Evolutionary conservation across 2,797 vertebrate genomes (phyloP).

Genomic region (Takifugu rubripes): DNA sequence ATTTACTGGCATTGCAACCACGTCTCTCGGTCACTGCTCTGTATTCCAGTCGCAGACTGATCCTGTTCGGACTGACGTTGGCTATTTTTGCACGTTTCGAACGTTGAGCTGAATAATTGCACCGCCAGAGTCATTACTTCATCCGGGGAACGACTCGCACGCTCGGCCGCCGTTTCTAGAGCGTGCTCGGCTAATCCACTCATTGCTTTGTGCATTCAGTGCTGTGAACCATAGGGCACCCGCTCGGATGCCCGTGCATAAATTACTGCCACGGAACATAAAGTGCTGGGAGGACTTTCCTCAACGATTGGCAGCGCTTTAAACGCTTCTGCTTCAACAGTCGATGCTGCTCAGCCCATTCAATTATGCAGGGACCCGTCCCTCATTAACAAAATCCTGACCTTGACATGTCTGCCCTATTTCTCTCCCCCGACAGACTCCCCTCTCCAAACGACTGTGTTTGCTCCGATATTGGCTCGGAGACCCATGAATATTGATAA

Average conservation of each 20-base stretch:
- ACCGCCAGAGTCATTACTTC: constrained; percentile 66
- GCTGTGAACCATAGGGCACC: constrained; percentile 74
- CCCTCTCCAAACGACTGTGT: constrained; percentile 72
- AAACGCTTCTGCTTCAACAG: constrained; percentile 79
- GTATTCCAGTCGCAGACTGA: constrained; percentile 39
- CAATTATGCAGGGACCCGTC: constrained; percentile 78
- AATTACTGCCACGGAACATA: constrained; percentile 80
- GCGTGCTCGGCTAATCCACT: constrained; percentile 78
- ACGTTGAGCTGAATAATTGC: constrained; percentile 71
- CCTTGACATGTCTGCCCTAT: constrained; percentile 84
- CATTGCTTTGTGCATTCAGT: constrained; percentile 75
- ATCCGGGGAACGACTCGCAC: constrained; percentile 74
- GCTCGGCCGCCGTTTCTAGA: constrained; percentile 75
- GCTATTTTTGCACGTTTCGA: constrained; percentile 43
- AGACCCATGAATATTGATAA: constrained; percentile 96
- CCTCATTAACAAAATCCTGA: constrained; percentile 87
- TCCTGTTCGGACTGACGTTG: constrained; percentile 40
- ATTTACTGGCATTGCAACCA: constrained; percentile 16
- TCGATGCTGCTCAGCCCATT: constrained; percentile 80
- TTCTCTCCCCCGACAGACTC: constrained; percentile 75
- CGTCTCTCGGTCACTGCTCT: not conserved
- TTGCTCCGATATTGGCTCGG: constrained; percentile 78
- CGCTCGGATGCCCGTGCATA: constrained; percentile 76
- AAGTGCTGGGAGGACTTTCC: constrained; percentile 79
- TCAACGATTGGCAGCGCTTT: constrained; percentile 79